phyloP scores from a whole-genome alignment of 2,797 vertebrate species.

The Lithobates pipiens region DNA sequence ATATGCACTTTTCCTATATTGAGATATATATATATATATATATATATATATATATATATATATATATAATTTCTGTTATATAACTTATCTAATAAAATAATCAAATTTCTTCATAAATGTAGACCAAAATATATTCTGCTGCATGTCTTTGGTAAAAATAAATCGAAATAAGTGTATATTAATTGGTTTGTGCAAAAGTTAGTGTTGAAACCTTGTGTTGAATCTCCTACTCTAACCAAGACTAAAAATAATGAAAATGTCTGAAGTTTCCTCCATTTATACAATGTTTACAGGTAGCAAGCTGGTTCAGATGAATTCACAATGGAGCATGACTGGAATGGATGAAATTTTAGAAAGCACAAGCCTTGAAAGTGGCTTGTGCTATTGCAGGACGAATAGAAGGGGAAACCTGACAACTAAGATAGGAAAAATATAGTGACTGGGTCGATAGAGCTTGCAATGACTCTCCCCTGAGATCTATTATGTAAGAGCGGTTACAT shows the following conservation, averaged over 20 bases:
- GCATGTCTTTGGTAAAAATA: too few species aligned
- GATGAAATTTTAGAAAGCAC: neutral
- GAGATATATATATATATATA: too few species aligned
- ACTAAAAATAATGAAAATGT: neutral
- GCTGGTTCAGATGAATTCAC: neutral
- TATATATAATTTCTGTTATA: too few species aligned
- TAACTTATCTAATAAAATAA: too few species aligned
- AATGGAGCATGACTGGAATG: neutral
- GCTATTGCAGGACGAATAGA: conserved; percentile 4
- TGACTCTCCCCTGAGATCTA: conserved; percentile 41
- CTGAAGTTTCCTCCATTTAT: conserved; percentile 1
- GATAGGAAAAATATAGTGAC: conserved; percentile 11
- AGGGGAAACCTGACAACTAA: conserved; percentile 8
- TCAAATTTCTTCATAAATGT: too few species aligned
- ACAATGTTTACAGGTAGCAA: conserved; percentile 12
- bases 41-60: too few species aligned
- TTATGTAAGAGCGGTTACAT: conserved; percentile 49
- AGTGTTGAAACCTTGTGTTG: too few species aligned
- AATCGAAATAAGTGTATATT: too few species aligned
- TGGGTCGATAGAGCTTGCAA: conserved; percentile 35
- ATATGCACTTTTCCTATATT: too few species aligned
- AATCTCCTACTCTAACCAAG: too few species aligned
- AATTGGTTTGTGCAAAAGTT: too few species aligned
- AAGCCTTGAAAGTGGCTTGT: neutral
- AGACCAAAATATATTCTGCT: too few species aligned